Percentiles rank a stretch among this genome's conserved stretches.
These are phyloP conservation scores for Hanleya hanleyi DNA, from an alignment of 2,888 invertebrate genomes.

Conservation along the genomic window DNA sequence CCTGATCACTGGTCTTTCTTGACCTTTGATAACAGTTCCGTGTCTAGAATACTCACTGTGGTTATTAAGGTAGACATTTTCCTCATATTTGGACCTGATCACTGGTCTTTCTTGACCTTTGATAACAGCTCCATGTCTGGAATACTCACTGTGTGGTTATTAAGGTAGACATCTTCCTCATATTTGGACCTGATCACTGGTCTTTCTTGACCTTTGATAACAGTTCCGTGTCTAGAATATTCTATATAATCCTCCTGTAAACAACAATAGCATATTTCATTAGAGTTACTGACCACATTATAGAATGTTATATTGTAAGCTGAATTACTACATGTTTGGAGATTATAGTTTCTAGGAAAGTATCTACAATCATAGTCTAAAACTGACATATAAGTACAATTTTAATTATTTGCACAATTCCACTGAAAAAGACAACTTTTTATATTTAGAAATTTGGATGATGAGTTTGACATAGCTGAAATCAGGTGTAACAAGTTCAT, in stretches of 20 bases:
- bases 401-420: too few relatives aligned
- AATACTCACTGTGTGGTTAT: slow-evolving; percentile 85
- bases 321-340: too few relatives aligned
- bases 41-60: slow-evolving; percentile 97
- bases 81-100: slow-evolving; percentile 91
- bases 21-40: slow-evolving; percentile 85
- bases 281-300: too few relatives aligned
- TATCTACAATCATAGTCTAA: too few relatives aligned
- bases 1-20: slow-evolving; percentile 89
- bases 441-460: too few relatives aligned
- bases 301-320: too few relatives aligned
- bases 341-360: too few relatives aligned
- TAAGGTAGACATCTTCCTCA: slow-evolving; percentile 93
- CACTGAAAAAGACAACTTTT: too few relatives aligned
- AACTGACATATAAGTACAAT: too few relatives aligned
- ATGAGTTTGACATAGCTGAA: too few relatives aligned
- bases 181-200: slow-evolving; percentile 89
- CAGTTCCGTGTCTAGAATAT: slow-evolving; percentile 93
- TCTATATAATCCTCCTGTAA: slow-evolving; percentile 91
- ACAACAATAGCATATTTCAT: too few relatives aligned
- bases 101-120: slow-evolving; percentile 90
- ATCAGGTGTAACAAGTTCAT: too few relatives aligned
- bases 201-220: slow-evolving; percentile 87
- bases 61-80: slow-evolving; percentile 93
- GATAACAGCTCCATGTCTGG: slow-evolving; percentile 84